Evolutionary conservation across 1,140 invertebrate species (phyloP).

Genomic region (Metopolophium dirhodum): DNA sequence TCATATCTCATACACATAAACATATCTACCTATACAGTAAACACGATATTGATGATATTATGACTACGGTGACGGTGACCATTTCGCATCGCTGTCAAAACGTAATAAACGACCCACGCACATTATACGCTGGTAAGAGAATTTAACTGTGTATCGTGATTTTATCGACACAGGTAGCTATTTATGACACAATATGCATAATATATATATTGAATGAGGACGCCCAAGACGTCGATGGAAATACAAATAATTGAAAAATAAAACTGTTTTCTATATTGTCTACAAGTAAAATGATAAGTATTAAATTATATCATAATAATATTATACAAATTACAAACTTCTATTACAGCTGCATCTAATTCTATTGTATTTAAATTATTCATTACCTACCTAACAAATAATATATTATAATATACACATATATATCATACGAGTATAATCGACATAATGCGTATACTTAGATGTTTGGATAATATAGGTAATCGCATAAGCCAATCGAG

Average conservation of each 20-base stretch:
- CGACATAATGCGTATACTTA: too few species aligned
- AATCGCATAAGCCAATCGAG: neutral
- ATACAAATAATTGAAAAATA: neutral
- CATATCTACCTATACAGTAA: neutral
- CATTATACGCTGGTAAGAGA: neutral
- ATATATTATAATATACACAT: too few species aligned
- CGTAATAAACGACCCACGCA: neutral
- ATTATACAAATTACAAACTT: too few species aligned
- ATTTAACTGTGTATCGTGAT: neutral
- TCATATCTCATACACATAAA: too few species aligned
- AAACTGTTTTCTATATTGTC: neutral
- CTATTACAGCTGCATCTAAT: too few species aligned
- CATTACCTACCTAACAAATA: too few species aligned
- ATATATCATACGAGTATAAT: too few species aligned
- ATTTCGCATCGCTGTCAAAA: neutral
- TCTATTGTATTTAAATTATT: too few species aligned
- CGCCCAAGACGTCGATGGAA: neutral
- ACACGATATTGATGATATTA: too few species aligned
- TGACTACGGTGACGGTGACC: neutral
- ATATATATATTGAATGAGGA: neutral
- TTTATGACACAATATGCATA: neutral
- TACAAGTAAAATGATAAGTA: neutral
- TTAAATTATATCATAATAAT: neutral
- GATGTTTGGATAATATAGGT: too few species aligned
- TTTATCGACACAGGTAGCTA: neutral